These are phyloP conservation scores for Ptyas mucosa DNA, from an alignment of 2,113 vertebrate genomes.

Conservation along the genomic window DNA sequence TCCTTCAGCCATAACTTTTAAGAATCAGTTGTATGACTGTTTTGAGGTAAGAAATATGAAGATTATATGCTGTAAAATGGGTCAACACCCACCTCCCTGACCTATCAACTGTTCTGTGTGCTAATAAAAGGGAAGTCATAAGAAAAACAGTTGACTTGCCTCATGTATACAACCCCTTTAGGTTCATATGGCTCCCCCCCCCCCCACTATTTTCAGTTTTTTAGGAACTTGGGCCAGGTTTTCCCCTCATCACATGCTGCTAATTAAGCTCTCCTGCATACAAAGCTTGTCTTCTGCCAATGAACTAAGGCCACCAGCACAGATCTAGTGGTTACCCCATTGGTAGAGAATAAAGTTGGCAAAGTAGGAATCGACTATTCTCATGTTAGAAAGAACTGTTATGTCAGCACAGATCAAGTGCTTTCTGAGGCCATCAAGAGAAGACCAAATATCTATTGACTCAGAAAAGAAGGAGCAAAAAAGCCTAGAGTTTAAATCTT, in stretches of 20 bases:
- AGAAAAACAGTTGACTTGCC: not conserved
- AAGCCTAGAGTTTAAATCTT: not conserved
- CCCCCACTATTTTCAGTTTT: no score
- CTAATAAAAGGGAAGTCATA: not conserved
- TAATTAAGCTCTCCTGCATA: not conserved
- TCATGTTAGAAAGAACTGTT: not conserved
- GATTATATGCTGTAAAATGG: not conserved
- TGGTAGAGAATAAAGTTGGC: not conserved
- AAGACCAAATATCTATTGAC: not conserved
- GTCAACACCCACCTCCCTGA: not conserved
- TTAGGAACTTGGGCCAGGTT: not conserved
- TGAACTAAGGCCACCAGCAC: not conserved
- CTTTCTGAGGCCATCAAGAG: not conserved
- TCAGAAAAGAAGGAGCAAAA: not conserved
- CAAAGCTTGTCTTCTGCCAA: not conserved
- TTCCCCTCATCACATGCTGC: not conserved
- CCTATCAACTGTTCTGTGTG: not conserved
- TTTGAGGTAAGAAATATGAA: not conserved
- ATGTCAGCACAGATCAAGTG: not conserved
- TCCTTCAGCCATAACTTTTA: not conserved
- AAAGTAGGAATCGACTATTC: not conserved
- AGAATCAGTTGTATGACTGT: not conserved
- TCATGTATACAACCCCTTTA: not conserved
- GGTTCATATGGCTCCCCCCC: not conserved
- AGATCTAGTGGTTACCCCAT: not conserved